Conservation (phyloP, 2,797 vertebrate genomes). For the Oreonectes daqikongensis region DNA sequence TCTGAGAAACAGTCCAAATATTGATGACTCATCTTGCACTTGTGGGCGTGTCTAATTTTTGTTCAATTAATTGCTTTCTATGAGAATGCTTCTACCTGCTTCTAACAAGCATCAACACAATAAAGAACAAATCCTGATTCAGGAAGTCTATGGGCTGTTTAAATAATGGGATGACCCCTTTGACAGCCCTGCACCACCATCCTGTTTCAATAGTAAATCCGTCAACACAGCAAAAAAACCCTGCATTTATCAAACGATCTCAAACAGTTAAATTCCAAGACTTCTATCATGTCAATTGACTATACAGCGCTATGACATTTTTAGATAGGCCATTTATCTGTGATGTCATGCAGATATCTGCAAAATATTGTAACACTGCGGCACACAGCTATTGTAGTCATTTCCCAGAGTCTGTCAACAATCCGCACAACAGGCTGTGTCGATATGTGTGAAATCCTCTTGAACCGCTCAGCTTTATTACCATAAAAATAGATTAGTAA, state of each 20-base stretch:
- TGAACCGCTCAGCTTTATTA: conserved; percentile 3
- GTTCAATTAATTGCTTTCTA: background rate
- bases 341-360: background rate
- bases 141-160: background rate
- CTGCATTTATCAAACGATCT: background rate
- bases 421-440: conserved; percentile 20
- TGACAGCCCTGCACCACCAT: background rate
- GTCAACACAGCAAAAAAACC: background rate
- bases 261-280: background rate
- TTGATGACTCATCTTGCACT: background rate
- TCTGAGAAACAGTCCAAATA: background rate
- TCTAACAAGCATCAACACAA: background rate
- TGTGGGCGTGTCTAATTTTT: background rate
- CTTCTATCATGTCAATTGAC: background rate
- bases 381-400: conserved; percentile 13
- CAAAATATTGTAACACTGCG: conserved; percentile 5
- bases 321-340: background rate
- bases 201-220: background rate
- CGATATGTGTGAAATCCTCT: conserved; percentile 22
- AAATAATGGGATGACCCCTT: background rate
- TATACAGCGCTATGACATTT: background rate
- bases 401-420: conserved; percentile 23
- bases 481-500: conserved; percentile 34
- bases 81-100: background rate
- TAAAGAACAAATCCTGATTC: background rate